Evolutionary conservation across 2,888 invertebrate genomes (phyloP).

Genomic region (Asteroscopus sphinx): DNA sequence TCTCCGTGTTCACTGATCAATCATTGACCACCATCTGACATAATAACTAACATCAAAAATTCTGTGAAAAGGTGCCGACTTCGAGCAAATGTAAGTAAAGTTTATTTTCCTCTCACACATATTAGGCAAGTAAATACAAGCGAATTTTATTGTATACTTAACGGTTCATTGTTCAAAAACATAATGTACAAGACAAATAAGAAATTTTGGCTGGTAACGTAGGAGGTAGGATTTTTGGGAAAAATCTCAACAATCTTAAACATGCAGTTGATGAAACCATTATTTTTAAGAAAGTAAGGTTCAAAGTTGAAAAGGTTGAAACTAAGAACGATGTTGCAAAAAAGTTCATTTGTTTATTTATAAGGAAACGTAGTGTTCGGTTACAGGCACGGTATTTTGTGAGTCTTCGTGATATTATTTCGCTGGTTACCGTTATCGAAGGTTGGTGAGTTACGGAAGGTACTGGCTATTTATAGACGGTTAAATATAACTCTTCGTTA

Average conservation of each 20-base stretch:
- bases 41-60: conserved; percentile 11
- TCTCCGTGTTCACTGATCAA: too few relatives aligned
- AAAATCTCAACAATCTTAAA: conserved; percentile 52
- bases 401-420: conserved; percentile 73
- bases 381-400: conserved; percentile 75
- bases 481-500: conserved; percentile 12
- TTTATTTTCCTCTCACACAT: conserved; percentile 34
- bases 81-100: conserved; percentile 13
- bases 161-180: conserved; percentile 82
- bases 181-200: conserved; percentile 80
- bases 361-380: conserved; percentile 79
- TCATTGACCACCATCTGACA: conserved; percentile 9
- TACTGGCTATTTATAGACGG: conserved; percentile 49
- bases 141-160: conserved; percentile 73
- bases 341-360: conserved; percentile 71
- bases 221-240: conserved; percentile 72
- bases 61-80: conserved; percentile 28
- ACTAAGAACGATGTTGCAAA: conserved; percentile 43
- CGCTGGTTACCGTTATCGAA: conserved; percentile 73
- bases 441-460: conserved; percentile 56
- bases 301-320: conserved; percentile 30
- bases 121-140: conserved; percentile 50
- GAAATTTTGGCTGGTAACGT: conserved; percentile 79
- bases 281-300: conserved; percentile 39
- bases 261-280: conserved; percentile 34